These are phyloP conservation scores for Tinamus major DNA, from an alignment of 2,797 vertebrate genomes.

Conservation along the genomic window DNA sequence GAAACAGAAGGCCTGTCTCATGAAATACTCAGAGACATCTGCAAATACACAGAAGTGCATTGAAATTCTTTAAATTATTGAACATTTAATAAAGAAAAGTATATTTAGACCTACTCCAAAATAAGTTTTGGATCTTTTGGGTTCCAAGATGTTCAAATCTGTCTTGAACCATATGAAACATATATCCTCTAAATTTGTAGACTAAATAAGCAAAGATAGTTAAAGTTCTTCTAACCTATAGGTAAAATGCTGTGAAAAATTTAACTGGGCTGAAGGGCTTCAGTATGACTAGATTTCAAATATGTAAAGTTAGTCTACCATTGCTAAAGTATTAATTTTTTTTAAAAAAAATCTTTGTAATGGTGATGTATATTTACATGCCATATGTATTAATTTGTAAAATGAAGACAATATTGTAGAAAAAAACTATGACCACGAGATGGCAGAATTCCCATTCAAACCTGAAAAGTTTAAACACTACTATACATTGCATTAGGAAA, in stretches of 20 bases:
- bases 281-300: background rate
- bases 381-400: background rate
- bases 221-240: background rate
- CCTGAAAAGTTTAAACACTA: background rate
- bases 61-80: background rate
- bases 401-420: background rate
- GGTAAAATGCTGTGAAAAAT: background rate
- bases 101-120: background rate
- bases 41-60: background rate
- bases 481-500: fast-evolving
- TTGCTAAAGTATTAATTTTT: background rate
- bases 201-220: background rate
- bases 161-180: background rate
- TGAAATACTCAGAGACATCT: background rate
- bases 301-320: background rate
- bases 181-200: background rate
- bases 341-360: background rate
- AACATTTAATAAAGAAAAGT: background rate
- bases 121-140: background rate
- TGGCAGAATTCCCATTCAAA: conserved; percentile 80
- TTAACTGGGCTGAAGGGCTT: background rate
- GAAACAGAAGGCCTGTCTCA: background rate
- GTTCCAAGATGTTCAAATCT: background rate
- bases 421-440: conserved; percentile 61
- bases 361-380: background rate